Conservation (phyloP, 2,888 invertebrate genomes). For the Poecilobothrus nobilitatus region DNA sequence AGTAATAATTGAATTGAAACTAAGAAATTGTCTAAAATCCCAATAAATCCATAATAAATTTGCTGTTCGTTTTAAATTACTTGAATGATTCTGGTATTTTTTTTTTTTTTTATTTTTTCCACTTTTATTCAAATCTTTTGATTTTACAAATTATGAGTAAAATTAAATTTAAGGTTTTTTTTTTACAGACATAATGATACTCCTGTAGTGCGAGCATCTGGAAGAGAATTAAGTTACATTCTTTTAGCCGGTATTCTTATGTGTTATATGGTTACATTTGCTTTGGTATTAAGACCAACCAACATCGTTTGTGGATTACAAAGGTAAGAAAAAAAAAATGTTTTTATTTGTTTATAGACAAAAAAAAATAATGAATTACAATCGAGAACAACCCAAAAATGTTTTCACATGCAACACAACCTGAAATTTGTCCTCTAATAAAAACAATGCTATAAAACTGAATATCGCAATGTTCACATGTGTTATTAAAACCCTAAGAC, state of each 20-base stretch:
- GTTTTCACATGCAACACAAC: neutral
- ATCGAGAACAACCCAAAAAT: neutral
- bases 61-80: no score
- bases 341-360: neutral
- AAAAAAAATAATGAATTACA: neutral
- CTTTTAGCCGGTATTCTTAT: constrained; percentile 81
- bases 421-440: neutral
- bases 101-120: no score
- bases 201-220: constrained; percentile 94
- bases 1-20: no score
- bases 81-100: no score
- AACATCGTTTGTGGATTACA: constrained; percentile 85
- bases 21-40: no score
- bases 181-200: constrained; percentile 69
- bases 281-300: constrained; percentile 75
- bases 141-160: no score
- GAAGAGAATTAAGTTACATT: constrained; percentile 81
- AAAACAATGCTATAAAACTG: no score
- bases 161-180: constrained; percentile 8
- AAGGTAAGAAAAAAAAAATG: constrained; percentile 60
- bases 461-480: no score
- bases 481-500: no score
- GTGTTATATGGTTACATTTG: constrained; percentile 89
- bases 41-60: no score
- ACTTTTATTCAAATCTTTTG: no score